Conservation (phyloP, 2,113 vertebrate species). For the Stegostoma tigrinum region DNA sequence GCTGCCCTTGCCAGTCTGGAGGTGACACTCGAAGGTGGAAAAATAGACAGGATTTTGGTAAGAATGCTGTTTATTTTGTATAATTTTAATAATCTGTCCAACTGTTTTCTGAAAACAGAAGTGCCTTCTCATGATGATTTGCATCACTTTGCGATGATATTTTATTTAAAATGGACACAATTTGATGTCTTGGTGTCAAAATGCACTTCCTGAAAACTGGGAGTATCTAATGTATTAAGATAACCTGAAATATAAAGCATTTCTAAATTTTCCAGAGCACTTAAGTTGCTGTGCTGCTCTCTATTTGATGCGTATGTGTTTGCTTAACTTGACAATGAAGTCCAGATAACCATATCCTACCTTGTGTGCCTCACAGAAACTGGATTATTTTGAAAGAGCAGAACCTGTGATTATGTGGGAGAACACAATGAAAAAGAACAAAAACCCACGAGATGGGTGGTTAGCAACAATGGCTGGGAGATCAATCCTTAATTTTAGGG, state of each 20-base stretch:
- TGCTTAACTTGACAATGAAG: background rate
- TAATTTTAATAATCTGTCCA: background rate
- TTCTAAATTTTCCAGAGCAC: background rate
- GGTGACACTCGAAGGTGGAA: conserved; percentile 80
- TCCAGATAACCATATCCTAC: background rate
- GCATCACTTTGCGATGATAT: background rate
- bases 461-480: background rate
- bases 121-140: background rate
- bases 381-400: background rate
- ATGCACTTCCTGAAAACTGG: background rate
- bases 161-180: background rate
- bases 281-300: background rate
- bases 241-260: background rate
- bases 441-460: background rate
- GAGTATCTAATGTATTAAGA: background rate
- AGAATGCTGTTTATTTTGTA: conserved; percentile 27
- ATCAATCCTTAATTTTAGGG: background rate
- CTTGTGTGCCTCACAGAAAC: background rate
- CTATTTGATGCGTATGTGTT: background rate
- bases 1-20: conserved; percentile 88
- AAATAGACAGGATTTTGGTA: conserved; percentile 74
- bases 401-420: background rate
- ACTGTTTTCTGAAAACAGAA: background rate
- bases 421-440: background rate
- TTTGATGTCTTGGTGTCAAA: background rate